A percentile compares a stretch with the other conserved stretches of the same genome.
Conservation (phyloP, 2,888 invertebrate genomes). For the Drosophila setosimentum region DNA sequence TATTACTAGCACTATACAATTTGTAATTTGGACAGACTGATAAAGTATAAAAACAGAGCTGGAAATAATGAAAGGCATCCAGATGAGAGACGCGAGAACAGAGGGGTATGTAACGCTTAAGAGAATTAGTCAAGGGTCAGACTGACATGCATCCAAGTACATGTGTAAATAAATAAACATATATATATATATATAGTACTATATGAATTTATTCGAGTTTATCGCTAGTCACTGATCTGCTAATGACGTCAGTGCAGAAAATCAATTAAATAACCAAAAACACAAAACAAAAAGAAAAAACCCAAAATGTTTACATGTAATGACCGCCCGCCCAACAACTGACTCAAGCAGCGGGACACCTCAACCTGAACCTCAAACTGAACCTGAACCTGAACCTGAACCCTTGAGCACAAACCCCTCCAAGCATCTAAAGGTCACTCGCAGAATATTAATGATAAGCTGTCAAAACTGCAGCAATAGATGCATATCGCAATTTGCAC, state of each 20-base stretch:
- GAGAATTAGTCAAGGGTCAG: conserved; percentile 12
- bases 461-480: conserved; percentile 58
- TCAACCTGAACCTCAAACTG: conserved; percentile 5
- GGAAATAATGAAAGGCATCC: background rate
- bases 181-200: background rate
- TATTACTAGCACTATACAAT: too few relatives aligned
- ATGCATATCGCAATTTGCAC: conserved; percentile 59
- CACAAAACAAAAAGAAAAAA: conserved; percentile 1
- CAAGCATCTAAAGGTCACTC: conserved; percentile 28
- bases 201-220: conserved; percentile 24
- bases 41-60: background rate
- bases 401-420: conserved; percentile 5
- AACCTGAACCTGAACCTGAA: conserved; percentile 3
- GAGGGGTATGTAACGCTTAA: background rate
- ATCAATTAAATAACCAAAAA: conserved; percentile 67
- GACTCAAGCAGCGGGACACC: conserved; percentile 4
- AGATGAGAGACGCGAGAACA: conserved; percentile 1
- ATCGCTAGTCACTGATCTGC: conserved; percentile 48
- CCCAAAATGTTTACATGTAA: conserved; percentile 57
- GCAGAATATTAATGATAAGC: conserved; percentile 60
- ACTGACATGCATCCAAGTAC: background rate
- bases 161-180: background rate
- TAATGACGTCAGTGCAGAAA: conserved; percentile 68
- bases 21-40: background rate
- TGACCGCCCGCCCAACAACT: conserved; percentile 46